Percentiles rank a stretch among this genome's conserved stretches.
These are phyloP conservation scores for Physocephala rufipes DNA, from an alignment of 2,888 invertebrate species.

Conservation along the genomic window DNA sequence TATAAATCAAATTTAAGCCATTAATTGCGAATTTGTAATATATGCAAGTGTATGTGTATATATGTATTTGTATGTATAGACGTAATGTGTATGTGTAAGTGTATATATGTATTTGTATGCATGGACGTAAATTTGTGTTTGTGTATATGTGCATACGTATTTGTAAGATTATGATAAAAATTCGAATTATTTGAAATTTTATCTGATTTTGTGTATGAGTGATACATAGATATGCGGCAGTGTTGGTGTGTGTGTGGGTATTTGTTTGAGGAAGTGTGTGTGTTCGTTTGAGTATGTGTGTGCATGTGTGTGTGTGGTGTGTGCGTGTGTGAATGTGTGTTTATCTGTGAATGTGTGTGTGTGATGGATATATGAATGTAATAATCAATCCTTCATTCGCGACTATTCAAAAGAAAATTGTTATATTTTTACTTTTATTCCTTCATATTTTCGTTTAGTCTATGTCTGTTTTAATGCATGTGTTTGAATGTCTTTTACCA, in stretches of 20 bases:
- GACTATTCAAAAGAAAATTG: slow-evolving; percentile 20
- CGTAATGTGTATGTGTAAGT: slow-evolving; percentile 4
- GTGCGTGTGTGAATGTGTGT: not conserved
- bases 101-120: slow-evolving; percentile 21
- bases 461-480: slow-evolving; percentile 37
- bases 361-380: no score
- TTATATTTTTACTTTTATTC: slow-evolving; percentile 49
- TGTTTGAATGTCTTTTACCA: slow-evolving; percentile 35
- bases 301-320: not conserved
- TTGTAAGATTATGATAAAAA: no score
- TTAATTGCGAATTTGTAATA: slow-evolving; percentile 25
- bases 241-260: slow-evolving; percentile 17
- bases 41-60: not conserved
- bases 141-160: slow-evolving; percentile 22
- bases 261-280: not conserved
- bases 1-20: slow-evolving; percentile 18
- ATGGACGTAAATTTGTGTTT: not conserved
- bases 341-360: no score
- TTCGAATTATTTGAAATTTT: no score
- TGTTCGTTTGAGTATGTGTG: slow-evolving; percentile 4
- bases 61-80: slow-evolving; percentile 17
- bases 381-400: slow-evolving; percentile 9
- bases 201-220: slow-evolving; percentile 32
- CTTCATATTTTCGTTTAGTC: slow-evolving; percentile 36
- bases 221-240: slow-evolving; percentile 19